A percentile compares a stretch with the other conserved stretches of the same genome.
Conservation (phyloP, 2,797 vertebrate genomes). For the Delichon dasypus region DNA sequence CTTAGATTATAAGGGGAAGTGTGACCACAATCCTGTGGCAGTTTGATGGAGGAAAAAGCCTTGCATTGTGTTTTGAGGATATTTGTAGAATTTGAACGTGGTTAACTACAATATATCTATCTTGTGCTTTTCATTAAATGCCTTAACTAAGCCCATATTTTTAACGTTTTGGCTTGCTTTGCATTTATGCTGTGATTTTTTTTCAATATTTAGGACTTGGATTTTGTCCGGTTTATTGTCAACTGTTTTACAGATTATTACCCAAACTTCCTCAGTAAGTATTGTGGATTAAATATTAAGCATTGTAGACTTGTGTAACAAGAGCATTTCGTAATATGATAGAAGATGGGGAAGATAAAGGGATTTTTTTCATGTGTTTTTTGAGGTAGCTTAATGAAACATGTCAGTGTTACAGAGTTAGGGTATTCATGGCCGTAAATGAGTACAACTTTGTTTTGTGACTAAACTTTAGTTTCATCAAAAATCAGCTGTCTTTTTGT, state of each 20-base stretch:
- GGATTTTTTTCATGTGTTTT: rapidly evolving
- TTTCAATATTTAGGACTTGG: constrained; percentile 87
- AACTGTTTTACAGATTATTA: constrained; percentile 97
- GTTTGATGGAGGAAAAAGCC: background rate
- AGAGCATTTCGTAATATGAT: background rate
- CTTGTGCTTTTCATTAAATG: background rate
- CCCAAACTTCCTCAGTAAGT: constrained; percentile 98
- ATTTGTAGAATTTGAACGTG: background rate
- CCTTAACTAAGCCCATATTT: background rate
- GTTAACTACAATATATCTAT: background rate
- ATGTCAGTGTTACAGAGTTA: rapidly evolving
- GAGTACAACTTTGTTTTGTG: background rate
- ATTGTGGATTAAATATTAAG: background rate
- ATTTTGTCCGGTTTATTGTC: constrained; percentile 94
- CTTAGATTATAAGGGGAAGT: background rate
- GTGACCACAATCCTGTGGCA: background rate
- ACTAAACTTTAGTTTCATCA: background rate
- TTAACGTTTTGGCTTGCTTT: background rate
- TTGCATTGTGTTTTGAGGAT: background rate
- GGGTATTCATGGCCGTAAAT: background rate
- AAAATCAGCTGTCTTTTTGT: background rate
- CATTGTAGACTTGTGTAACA: background rate
- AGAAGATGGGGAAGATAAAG: background rate
- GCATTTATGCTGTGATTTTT: background rate
- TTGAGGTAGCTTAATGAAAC: background rate